Evolutionary conservation across 1,140 invertebrate species (phyloP).

Genomic region (Andricus grossulariae): DNA sequence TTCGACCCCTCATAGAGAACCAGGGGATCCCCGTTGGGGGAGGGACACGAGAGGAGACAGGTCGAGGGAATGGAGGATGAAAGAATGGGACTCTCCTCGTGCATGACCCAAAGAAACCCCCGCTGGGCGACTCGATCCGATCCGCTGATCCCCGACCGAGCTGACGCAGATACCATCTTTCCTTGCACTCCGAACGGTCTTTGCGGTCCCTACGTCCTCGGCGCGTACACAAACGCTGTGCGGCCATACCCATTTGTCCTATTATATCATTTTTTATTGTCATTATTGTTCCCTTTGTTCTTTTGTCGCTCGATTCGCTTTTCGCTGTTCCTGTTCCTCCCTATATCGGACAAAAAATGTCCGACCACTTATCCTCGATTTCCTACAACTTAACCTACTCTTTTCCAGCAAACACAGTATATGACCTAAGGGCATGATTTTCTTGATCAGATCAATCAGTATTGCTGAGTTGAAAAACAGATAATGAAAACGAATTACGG

Average conservation of each 20-base stretch:
- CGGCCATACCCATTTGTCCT: constrained; percentile 56
- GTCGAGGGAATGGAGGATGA: constrained; percentile 42
- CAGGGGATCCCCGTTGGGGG: constrained; percentile 40
- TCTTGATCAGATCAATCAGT: constrained; percentile 3
- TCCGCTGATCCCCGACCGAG: constrained; percentile 61
- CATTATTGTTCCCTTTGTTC: constrained; percentile 55
- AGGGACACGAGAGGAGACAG: constrained; percentile 38
- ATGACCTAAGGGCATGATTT: background rate
- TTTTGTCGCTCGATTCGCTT: constrained; percentile 41
- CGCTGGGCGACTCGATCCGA: constrained; percentile 58
- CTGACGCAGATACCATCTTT: constrained; percentile 56
- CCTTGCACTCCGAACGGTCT: constrained; percentile 47
- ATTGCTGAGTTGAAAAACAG: background rate
- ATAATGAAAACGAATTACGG: background rate
- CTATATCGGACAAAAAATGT: too few species aligned
- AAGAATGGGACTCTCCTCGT: constrained; percentile 51
- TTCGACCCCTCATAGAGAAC: constrained; percentile 46
- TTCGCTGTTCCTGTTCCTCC: constrained; percentile 28
- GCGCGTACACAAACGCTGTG: constrained; percentile 35
- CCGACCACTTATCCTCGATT: too few species aligned
- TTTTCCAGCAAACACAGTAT: too few species aligned
- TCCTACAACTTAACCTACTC: too few species aligned
- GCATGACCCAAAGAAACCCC: constrained; percentile 63
- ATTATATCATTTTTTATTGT: constrained; percentile 61
- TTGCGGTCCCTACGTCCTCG: constrained; percentile 38